Conservation (phyloP, 2,113 vertebrate species). For the Carassius carassius region DNA sequence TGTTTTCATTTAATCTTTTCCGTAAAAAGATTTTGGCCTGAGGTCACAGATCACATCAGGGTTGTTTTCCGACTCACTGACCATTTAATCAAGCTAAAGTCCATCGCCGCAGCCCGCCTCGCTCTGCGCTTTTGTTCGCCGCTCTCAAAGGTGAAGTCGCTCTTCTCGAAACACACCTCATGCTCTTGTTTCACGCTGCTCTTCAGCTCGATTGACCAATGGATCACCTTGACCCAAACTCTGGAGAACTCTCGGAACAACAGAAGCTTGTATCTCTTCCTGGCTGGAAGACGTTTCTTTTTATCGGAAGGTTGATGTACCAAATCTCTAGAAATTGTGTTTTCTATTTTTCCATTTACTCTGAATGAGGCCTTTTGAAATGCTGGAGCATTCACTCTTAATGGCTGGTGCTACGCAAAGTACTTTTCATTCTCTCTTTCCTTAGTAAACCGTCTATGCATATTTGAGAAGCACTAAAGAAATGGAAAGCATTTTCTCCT, state of each 20-base stretch:
- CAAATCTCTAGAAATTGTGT: slow-evolving; percentile 1
- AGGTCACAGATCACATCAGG: slow-evolving; percentile 86
- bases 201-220: slow-evolving; percentile 67
- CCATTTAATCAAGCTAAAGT: slow-evolving; percentile 90
- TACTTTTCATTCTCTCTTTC: background rate
- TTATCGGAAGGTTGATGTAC: background rate
- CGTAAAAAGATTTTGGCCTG: slow-evolving; percentile 69
- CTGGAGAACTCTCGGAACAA: slow-evolving; percentile 64
- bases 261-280: slow-evolving; percentile 2
- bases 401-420: background rate
- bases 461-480: background rate
- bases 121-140: slow-evolving; percentile 78
- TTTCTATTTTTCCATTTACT: background rate
- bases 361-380: background rate
- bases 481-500: background rate
- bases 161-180: slow-evolving; percentile 68
- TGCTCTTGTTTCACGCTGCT: slow-evolving; percentile 70
- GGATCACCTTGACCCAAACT: slow-evolving; percentile 73
- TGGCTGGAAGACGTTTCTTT: background rate
- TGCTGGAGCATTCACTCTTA: background rate
- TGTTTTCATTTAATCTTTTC: slow-evolving; percentile 83
- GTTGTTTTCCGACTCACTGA: slow-evolving; percentile 88
- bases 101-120: slow-evolving; percentile 74
- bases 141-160: slow-evolving; percentile 78
- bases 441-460: background rate